Evolutionary conservation across 2,888 invertebrate genomes (phyloP), one percentile per base, ranked within the genome.

Genomic region (Drosophila fungiperda): DNA sequence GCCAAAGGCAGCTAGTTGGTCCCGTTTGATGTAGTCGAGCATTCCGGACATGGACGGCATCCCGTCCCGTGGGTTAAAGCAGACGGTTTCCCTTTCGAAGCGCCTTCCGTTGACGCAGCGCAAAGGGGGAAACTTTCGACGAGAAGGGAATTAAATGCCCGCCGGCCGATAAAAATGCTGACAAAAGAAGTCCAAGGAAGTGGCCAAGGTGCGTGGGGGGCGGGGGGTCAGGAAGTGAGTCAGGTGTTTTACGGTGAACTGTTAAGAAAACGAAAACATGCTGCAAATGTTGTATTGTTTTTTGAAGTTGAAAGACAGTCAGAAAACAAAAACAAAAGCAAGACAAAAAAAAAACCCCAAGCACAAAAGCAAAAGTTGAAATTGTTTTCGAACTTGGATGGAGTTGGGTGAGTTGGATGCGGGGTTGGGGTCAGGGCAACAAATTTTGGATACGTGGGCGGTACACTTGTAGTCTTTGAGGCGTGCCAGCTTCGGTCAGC

Each of bases 211-310:
- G 33, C 9, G 49, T 26, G 26, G 42, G 26, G 5, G 29, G n/a
- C 33, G 26, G n/a, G 48, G 5, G n/a, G 5, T n/a, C 40, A 29
- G 45, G 40, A 15, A 49, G 45, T 9, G 20, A 20, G 57, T 49
- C 60, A 52, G 67, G 76, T 73, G 68, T 67, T 71, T n/a, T 8
- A 29, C 17, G 33, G 26, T 5, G 29, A 6, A 42, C 52, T 60
- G 38, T 7, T n/a, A 52, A 50, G 63, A 60, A 70, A 71, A 66
- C 15, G 53, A 68, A 82, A 82, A 76, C 69, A 73, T 68, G 71
- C 76, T 73, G 65, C 73, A 61, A 80, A 83, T 80, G 73, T 78
- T 83, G 73, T 82, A 73, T 78, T 82, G 73, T 73, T 83, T 45
- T 78, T 72, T 72, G 69, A 83, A 82, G 72, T 78, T 80, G 62